Evolutionary conservation across 2,797 vertebrate species (phyloP), one percentile per base, ranked within the genome.

Genomic region (Micromesistius poutassou): DNA sequence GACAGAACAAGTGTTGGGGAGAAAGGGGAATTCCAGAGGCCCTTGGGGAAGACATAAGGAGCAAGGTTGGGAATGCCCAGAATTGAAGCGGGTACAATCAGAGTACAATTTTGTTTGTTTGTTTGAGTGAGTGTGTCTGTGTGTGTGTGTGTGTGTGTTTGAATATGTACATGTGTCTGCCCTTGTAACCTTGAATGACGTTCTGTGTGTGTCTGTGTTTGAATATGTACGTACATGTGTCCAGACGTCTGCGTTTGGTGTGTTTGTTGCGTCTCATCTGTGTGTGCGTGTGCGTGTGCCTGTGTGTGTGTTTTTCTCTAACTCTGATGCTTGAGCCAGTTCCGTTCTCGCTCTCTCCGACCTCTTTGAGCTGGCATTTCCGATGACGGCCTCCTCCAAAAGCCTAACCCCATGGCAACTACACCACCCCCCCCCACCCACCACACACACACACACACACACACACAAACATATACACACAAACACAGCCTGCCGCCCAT

Each of bases 331-430:
- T 92, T 93, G 89, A 91, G 50, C 30, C 22, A 25, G 55, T 12
- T 5, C n/a, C 22, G 30, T 22, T 71, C 31, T 68, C n/a, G n/a
- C 55, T 50, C 42, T 62, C 13, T 38, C 33, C 72, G 25, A 16
- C 78, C 81, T 93, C 78, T 83, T 93, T 94, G 91, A 93, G 93
- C 66, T 30, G 94, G 90, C 77, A 35, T 81, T 86, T 81, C 86
- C 87, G 91, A 93, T 86, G 83, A 75, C 0, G 90, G 82, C 82
- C 6, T 1, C 68, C 30, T 28, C 25, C 25, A 31, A 33, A 76
- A 31, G 25, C 22, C 36, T 9, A 93, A 93, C 94, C 93, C 93
- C 94, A 93, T 94, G 93, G 93, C 94, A 92, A 89, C 92, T 86
- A 73, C 90, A 85, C 93, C 94, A 95, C 92, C 94, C 88, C 89